Evolutionary conservation across 2,888 invertebrate genomes (phyloP).

Genomic region (Carcina quercana): DNA sequence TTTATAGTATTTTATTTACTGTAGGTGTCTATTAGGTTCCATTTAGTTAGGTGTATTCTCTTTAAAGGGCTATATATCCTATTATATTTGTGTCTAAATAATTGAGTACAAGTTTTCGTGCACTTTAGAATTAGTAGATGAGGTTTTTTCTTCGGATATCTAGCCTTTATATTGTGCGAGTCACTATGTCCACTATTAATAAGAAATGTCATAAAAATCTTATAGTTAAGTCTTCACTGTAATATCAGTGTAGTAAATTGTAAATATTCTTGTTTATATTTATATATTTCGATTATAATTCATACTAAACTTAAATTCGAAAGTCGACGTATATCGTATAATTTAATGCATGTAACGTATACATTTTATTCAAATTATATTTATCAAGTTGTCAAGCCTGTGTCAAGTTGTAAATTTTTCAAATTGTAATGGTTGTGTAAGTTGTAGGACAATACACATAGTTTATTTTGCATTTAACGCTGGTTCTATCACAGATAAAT

Average conservation of each 20-base stretch:
- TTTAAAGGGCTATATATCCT: too few relatives aligned
- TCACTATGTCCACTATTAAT: too few relatives aligned
- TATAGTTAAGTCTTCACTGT: slow-evolving; percentile 15
- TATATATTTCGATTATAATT: slow-evolving; percentile 30
- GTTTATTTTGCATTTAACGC: slow-evolving; percentile 48
- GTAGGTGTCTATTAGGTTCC: too few relatives aligned
- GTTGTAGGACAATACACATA: slow-evolving; percentile 36
- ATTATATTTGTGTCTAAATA: too few relatives aligned
- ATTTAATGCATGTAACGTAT: background rate
- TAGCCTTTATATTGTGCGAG: too few relatives aligned
- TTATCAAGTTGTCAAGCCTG: background rate
- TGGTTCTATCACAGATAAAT: too few relatives aligned
- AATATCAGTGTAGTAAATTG: slow-evolving; percentile 19
- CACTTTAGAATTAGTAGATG: too few relatives aligned
- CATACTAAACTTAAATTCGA: slow-evolving; percentile 44
- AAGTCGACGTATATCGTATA: slow-evolving; percentile 20
- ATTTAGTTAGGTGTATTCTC: too few relatives aligned
- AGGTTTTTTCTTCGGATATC: too few relatives aligned
- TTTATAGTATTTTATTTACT: too few relatives aligned
- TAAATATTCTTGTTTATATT: slow-evolving; percentile 42
- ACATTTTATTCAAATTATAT: background rate
- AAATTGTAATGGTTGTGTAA: slow-evolving; percentile 17
- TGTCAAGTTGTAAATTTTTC: slow-evolving; percentile 9
- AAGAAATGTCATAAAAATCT: too few relatives aligned
- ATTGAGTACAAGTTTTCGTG: too few relatives aligned